These are phyloP conservation scores for Triplophysa rosa DNA, from an alignment of 2,113 vertebrate species.

Conservation along the genomic window DNA sequence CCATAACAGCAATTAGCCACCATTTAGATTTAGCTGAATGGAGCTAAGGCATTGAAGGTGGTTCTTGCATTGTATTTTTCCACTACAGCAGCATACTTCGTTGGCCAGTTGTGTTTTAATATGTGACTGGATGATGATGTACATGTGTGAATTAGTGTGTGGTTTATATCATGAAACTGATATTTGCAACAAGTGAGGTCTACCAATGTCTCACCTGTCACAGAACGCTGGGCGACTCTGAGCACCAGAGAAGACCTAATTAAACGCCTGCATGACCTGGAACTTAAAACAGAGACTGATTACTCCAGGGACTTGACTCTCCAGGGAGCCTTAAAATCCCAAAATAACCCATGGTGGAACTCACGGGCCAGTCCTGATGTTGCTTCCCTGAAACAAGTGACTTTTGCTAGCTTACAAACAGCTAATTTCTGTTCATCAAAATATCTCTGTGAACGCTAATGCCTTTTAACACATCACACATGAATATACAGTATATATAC, in stretches of 20 bases:
- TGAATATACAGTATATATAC: too few species aligned
- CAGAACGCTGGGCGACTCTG: neutral
- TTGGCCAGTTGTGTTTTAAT: neutral
- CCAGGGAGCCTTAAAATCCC: neutral
- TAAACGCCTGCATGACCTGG: neutral
- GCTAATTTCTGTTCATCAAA: neutral
- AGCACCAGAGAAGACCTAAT: neutral
- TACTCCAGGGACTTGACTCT: too few species aligned
- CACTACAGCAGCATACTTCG: neutral
- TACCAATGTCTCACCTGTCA: neutral
- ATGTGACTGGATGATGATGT: neutral
- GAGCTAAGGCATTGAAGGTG: slow-evolving; percentile 3
- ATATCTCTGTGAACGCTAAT: neutral
- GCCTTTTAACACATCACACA: too few species aligned
- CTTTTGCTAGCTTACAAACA: neutral
- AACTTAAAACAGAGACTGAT: neutral
- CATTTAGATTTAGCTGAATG: neutral
- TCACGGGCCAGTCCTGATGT: neutral
- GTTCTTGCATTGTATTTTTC: slow-evolving; percentile 1
- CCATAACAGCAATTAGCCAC: slow-evolving; percentile 36
- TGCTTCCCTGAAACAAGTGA: neutral
- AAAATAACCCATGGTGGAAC: neutral
- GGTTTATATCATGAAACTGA: neutral
- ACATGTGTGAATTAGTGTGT: neutral
- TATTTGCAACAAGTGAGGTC: neutral